Evolutionary conservation across 2,797 vertebrate species (phyloP), one percentile per base, ranked within the genome.

Genomic region (Benthosema pterotum): DNA sequence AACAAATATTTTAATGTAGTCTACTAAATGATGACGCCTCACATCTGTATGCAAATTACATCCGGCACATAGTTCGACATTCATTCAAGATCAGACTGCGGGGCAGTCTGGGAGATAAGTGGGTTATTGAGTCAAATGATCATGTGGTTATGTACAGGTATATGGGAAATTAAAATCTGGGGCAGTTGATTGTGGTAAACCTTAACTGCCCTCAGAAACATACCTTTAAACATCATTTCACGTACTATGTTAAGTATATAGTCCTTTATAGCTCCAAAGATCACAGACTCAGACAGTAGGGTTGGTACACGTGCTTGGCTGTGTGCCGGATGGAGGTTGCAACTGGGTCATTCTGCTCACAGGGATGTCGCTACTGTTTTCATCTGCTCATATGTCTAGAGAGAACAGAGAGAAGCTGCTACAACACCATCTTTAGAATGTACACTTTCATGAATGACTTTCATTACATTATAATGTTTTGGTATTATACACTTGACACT

Each of bases 281-380:
- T 13, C 38, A 54, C 52, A 54, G 25, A 15, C 25, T 11, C n/a
- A 63, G 56, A 22, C 11, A 11, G 47, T 32, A 7, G 42, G 4
- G n/a, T n/a, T n/a, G n/a, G 14, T 58, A 60, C 83, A 82, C 60
- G 83, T 86, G 82, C 17, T 54, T 1, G 19, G 55, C 66, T 15
- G 43, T 79, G 79, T 69, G 55, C 47, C 47, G 45, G 13, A 64
- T 51, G 22, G 65, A 63, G 74, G 69, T 50, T 71, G 60, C 50
- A 5, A 62, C 48, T 46, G 55, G 48, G 75, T 19, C 51, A 47
- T 45, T 14, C 53, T 71, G 55, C 25, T 53, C 60, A 54, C 19
- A 0, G 19, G 65, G 67, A 54, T 55, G n/a, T n/a, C n/a, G 48
- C 13, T 5, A 4, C 28, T 83, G 76, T 71, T 77, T 79, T 78